These are phyloP conservation scores for Nasonia giraulti DNA, from an alignment of 1,140 invertebrate species.

Conservation along the genomic window DNA sequence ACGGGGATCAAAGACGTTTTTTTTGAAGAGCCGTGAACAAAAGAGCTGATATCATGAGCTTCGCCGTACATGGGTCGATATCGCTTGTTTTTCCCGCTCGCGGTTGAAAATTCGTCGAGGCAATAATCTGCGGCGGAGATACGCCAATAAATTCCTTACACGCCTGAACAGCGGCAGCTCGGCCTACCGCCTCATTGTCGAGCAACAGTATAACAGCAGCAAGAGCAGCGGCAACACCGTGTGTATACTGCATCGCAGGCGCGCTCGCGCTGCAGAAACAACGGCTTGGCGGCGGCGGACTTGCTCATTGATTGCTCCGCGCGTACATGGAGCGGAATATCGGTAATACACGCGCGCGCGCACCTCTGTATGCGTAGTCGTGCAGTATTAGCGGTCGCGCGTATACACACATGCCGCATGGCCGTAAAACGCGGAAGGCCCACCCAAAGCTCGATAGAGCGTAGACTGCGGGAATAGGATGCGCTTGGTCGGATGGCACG, in stretches of 20 bases:
- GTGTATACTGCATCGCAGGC: not conserved
- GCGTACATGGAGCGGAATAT: not conserved
- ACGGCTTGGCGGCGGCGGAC: not conserved
- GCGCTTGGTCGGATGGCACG: conserved; percentile 52
- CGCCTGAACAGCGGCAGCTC: conserved; percentile 28
- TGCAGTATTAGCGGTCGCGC: not conserved
- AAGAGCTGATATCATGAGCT: too few species aligned
- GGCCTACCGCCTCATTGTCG: conserved; percentile 32
- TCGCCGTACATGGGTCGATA: too few species aligned
- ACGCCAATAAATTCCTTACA: conserved; percentile 43
- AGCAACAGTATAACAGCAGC: not conserved
- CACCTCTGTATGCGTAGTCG: not conserved
- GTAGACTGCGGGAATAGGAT: conserved; percentile 42
- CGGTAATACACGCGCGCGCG: not conserved
- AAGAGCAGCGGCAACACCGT: not conserved
- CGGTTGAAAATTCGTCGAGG: not conserved
- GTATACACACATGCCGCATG: not conserved
- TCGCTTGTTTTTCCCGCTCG: too few species aligned
- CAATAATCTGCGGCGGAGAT: not conserved
- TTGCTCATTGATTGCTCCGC: not conserved
- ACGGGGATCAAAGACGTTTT: too few species aligned
- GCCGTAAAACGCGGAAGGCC: conserved; percentile 44
- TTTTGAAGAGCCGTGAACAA: too few species aligned
- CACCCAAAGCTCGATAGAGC: conserved; percentile 54
- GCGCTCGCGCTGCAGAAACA: not conserved